Base-by-base conservation (phyloP, 2,888 invertebrate species). In the Eupithecia dodoneata region DNA sequence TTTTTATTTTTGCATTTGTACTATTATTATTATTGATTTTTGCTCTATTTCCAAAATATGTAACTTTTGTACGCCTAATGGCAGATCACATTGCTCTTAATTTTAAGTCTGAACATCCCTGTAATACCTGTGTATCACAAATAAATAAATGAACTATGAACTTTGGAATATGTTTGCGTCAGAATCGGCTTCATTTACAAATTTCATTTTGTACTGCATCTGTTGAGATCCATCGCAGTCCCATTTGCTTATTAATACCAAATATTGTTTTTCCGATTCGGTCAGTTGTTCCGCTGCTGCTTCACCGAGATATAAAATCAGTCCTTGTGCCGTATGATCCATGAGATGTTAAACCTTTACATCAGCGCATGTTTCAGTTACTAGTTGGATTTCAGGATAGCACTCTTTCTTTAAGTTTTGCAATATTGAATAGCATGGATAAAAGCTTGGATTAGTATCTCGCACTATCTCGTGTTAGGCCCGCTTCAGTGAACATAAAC, bases 141-240 rank as follows among this genome's bases (percentile, higher is more conserved):
- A n/a, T n/a, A n/a, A n/a, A n/a, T n/a, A n/a, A n/a, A n/a, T n/a
- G n/a, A n/a, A n/a, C n/a, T n/a, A n/a, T n/a, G n/a, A 59, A 59
- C 59, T 59, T 18, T 59, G 59, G 59, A 59, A 59, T 59, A 59
- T 59, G 59, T 59, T 59, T 6, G 59, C 59, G 59, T 59, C 59
- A 59, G 59, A 18, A 59, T 59, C 82, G 5, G 71, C 44, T 9
- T 59, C n/a, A 72, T 83, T 81, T 65, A 76, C 18, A 76, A 86
- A 84, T 74, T 81, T 83, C 74, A 84, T 82, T 78, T 87, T 85
- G 71, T 75, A 86, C 74, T 85, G 81, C 30, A 55, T 55, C 55
- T 55, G 55, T 55, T 55, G 55, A 55, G 55, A 55, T 55, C 55
- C 55, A 55, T 55, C 55, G 55, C 55, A 55, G 47, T 10, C 47